Conservation (phyloP, 2,888 invertebrate genomes). For the Chloroclystis v-ata region DNA sequence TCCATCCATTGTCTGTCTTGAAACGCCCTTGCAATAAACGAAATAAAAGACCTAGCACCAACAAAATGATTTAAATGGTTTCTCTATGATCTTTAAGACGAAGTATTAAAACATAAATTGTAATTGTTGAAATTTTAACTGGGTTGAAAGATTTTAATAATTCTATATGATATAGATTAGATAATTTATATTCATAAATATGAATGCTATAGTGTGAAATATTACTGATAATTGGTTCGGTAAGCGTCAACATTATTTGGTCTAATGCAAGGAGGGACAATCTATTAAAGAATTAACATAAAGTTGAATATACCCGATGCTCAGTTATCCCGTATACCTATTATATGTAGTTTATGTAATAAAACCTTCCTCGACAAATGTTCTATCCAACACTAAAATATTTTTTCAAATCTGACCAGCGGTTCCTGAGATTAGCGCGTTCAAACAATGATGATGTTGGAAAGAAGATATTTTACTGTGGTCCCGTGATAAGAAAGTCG, state of each 20-base stretch:
- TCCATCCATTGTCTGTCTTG: constrained; percentile 36
- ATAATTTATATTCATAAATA: constrained; percentile 22
- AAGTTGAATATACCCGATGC: too few species aligned
- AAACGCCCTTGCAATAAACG: constrained; percentile 57
- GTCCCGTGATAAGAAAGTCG: too few species aligned
- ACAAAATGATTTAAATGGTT: constrained; percentile 18
- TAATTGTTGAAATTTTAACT: neutral
- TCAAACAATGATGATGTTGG: too few species aligned
- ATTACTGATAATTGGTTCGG: constrained; percentile 27
- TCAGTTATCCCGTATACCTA: too few species aligned
- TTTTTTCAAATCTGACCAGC: too few species aligned
- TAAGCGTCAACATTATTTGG: neutral
- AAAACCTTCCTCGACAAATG: too few species aligned
- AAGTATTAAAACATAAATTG: constrained; percentile 14
- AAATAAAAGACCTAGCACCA: constrained; percentile 32
- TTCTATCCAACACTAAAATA: too few species aligned
- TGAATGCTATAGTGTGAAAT: constrained; percentile 26
- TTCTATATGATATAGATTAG: constrained; percentile 25
- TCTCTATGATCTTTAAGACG: neutral
- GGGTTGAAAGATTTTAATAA: constrained; percentile 13
- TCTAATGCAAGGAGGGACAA: too few species aligned
- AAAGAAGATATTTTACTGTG: too few species aligned
- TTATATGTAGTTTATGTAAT: too few species aligned
- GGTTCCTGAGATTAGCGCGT: too few species aligned
- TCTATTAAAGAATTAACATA: too few species aligned